Evolutionary conservation across 2,888 invertebrate genomes (phyloP).

Genomic region (Clanis bilineata): DNA sequence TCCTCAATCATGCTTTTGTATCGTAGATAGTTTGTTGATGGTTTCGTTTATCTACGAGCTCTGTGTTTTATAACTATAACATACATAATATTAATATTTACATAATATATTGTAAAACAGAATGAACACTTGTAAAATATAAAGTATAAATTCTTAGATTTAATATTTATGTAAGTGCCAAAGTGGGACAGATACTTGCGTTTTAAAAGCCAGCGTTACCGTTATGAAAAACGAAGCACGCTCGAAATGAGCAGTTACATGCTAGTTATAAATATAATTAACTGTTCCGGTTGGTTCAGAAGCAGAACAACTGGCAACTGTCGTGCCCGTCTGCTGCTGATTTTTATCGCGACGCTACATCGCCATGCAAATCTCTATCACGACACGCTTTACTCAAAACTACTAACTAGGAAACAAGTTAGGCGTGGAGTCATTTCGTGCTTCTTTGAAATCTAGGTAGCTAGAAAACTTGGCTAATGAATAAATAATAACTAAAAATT

Average conservation of each 20-base stretch:
- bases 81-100: too few species aligned
- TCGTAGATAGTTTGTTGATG: neutral
- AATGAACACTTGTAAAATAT: too few species aligned
- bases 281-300: conserved; percentile 23
- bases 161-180: neutral
- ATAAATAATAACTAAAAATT: too few species aligned
- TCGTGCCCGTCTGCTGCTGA: conserved; percentile 32
- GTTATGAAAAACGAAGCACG: conserved; percentile 8
- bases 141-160: neutral
- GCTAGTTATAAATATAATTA: conserved; percentile 21
- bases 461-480: conserved; percentile 34
- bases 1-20: conserved; percentile 34
- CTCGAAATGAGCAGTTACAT: conserved; percentile 18
- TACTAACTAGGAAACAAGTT: conserved; percentile 30
- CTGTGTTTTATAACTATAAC: neutral
- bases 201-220: conserved; percentile 9
- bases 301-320: conserved; percentile 34
- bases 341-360: conserved; percentile 47
- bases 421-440: neutral
- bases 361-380: conserved; percentile 56
- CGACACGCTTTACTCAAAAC: conserved; percentile 42
- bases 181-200: neutral
- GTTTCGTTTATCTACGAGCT: neutral
- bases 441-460: conserved; percentile 19
- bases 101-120: too few species aligned